Evolutionary conservation across 2,113 vertebrate species (phyloP), one percentile per base, ranked within the genome.

Genomic region (Apteryx mantelli): DNA sequence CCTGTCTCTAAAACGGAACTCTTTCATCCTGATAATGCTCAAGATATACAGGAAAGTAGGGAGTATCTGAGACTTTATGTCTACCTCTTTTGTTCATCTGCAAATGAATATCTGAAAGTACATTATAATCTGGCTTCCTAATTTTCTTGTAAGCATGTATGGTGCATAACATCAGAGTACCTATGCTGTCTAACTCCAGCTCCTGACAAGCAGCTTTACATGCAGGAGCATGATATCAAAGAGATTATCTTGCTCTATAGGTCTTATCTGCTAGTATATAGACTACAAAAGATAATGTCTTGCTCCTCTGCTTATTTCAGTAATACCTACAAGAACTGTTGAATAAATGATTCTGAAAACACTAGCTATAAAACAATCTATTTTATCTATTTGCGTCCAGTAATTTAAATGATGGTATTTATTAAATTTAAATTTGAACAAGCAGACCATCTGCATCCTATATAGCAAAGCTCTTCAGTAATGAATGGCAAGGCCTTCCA

Each of bases 21-120:
- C 0, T 1, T 10, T 44, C 21, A 70, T 40, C 26, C 56, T 50
- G 56, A 68, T 48, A 68, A 38, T 9, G 19, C 22, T n/a, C 0
- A 1, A 77, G 66, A 64, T 12, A 53, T 19, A 42, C 40, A 60
- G 28, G 32, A 24, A 86, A 92, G 82, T 86, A 56, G 0, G 20
- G 36, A 66, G 30, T 42, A 52, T 22, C 53, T 13, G 22, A 89
- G 79, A 52, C 50, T 77, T 55, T 63, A 17, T 34, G 10, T 66
- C 52, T 76, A 9, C 17, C 5, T 38, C 32, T 73, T n/a, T 55
- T 64, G 22, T 52, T 95, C 13, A n/a, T n/a, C 64, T 73, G 26
- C 84, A 79, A 89, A 64, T 30, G 6, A 74, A n/a, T 34, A 46
- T 74, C 34, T 63, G 28, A 50, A 85, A 71, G 42, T 66, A 4